Evolutionary conservation across 2,113 vertebrate species (phyloP), one percentile per base, ranked within the genome.

Genomic region (Hippoglossus stenolepis): DNA sequence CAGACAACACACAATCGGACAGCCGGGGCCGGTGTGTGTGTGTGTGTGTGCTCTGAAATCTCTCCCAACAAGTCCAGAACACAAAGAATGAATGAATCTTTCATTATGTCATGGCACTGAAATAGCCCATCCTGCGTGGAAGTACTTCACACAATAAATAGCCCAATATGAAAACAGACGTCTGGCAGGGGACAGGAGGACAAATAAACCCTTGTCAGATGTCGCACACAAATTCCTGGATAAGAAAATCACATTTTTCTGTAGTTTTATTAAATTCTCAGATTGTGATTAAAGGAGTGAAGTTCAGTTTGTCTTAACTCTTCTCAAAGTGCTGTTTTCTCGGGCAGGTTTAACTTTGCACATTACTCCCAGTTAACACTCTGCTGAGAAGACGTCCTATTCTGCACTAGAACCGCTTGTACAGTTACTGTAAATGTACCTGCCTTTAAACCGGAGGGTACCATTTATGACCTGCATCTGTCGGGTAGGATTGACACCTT

Each of bases 351-450:
- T 38, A 45, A 18, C 45, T 66, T 75, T 66, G 49, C 80, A 70
- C 78, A 58, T 83, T 74, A 82, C 28, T 49, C 59, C 26, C 40
- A 77, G 54, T 73, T 79, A 59, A 61, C 83, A 70, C 73, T 45
- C 47, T 21, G 1, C 70, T 58, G 73, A 43, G 64, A 79, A 82
- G 76, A 74, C n/a, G 13, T 71, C 65, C 12, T 59, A n/a, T 35
- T 35, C 67, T 65, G 40, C 14, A 38, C 6, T 26, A 23, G 26
- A 0, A 3, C 73, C 58, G 31, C 49, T 53, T n/a, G 35, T 57
- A 11, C 59, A 31, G 9, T 40, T 2, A 45, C 13, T 77, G 77
- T 62, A n/a, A 77, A 49, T 15, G 63, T 11, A 21, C 13, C 21
- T 67, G 38, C 40, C 59, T 66, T 18, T 21, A 60, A 77, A 82